These are phyloP conservation scores for Toxotes chatareus DNA, from an alignment of 2,113 vertebrate genomes.

Conservation along the genomic window DNA sequence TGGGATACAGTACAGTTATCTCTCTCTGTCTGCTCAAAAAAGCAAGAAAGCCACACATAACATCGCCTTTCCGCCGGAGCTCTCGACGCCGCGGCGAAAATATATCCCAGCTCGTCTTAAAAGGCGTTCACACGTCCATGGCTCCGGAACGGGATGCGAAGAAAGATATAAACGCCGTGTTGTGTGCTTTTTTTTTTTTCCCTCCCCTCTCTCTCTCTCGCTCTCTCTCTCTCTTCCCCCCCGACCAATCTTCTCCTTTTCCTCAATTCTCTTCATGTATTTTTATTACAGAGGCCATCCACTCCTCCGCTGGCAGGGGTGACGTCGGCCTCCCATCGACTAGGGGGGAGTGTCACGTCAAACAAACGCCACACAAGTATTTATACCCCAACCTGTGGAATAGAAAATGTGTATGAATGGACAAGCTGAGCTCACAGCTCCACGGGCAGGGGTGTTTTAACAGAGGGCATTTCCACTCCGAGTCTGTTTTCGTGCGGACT, in stretches of 20 bases:
- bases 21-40: slow-evolving; percentile 52
- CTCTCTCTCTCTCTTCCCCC: background rate
- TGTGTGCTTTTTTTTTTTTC: slow-evolving; percentile 8
- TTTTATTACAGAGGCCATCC: slow-evolving; percentile 81
- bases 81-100: background rate
- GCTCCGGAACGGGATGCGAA: background rate
- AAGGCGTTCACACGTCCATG: slow-evolving; percentile 14
- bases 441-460: background rate
- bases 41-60: slow-evolving; percentile 53
- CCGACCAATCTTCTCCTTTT: slow-evolving; percentile 68
- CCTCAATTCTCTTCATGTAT: slow-evolving; percentile 76
- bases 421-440: background rate
- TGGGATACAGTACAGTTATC: slow-evolving; percentile 76
- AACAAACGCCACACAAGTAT: slow-evolving; percentile 54
- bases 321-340: slow-evolving; percentile 79
- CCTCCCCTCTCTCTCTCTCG: no score
- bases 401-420: slow-evolving; percentile 58
- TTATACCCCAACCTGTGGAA: slow-evolving; percentile 66
- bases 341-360: slow-evolving; percentile 73
- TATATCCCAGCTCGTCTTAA: background rate
- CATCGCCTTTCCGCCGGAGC: slow-evolving; percentile 20
- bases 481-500: background rate
- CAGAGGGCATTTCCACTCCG: background rate
- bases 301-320: slow-evolving; percentile 76
- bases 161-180: background rate